Evolutionary conservation across 2,113 vertebrate species (phyloP).

Genomic region (Spheniscus mendiculus): DNA sequence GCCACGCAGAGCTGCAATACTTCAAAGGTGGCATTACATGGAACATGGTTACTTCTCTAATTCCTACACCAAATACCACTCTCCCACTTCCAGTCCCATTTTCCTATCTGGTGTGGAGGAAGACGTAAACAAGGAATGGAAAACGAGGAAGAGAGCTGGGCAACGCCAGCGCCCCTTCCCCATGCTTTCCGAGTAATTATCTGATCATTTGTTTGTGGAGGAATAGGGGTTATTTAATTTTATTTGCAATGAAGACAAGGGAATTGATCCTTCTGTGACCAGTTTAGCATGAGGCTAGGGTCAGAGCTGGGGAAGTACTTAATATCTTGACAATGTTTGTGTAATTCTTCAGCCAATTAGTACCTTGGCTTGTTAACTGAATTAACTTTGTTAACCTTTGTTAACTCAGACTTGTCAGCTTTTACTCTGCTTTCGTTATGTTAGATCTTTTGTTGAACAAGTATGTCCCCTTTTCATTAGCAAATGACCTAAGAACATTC

Average conservation of each 20-base stretch:
- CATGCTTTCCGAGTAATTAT: neutral
- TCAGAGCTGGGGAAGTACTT: neutral
- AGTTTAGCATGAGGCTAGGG: neutral
- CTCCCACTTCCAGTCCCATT: neutral
- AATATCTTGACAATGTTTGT: neutral
- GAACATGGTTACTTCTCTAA: neutral
- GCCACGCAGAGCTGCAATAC: neutral
- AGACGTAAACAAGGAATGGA: neutral
- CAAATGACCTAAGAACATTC: slow-evolving; percentile 30
- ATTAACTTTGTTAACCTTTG: neutral
- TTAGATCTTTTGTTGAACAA: slow-evolving; percentile 20
- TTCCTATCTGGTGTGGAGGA: neutral
- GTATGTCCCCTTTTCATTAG: neutral
- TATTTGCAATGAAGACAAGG: neutral
- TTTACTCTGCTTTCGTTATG: neutral
- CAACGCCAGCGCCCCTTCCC: neutral
- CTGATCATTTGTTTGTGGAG: neutral
- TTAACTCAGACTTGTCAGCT: neutral
- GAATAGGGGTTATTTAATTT: neutral
- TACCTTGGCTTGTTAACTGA: neutral
- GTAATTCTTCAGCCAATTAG: neutral
- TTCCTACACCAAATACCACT: neutral
- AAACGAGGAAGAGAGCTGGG: neutral
- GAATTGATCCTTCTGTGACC: neutral
- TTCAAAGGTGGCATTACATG: neutral